Base-by-base conservation (phyloP, 35 echinoderm and acorn worm genomes). In the Hemicentrotus pulcherrimus region DNA sequence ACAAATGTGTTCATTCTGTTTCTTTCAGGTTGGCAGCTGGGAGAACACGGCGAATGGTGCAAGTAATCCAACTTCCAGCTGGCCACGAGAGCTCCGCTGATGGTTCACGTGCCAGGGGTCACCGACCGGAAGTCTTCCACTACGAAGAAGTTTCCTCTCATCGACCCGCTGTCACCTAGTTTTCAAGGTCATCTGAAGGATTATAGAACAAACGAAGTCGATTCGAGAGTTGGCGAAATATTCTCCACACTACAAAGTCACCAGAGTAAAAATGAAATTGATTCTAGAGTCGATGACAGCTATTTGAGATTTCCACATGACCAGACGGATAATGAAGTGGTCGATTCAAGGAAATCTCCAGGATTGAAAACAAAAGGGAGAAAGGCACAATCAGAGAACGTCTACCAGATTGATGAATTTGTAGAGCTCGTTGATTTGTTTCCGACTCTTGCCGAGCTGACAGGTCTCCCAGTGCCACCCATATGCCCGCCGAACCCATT, bases 31-130 rank as follows among this genome's bases (percentile, higher is more conserved):
- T 99, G 97, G 97, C 97, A 97, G 58, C 96, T 99, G 86, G 98
- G 98, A 86, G 98, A 99, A n/a, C 97, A 99, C 92, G 94, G 94
- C 2, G 97, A 97, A 86, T 99, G 96, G 89, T 91, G 96, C 31
- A 99, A 99, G 47, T 97, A 70, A n/a, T 96, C 95, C 31, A 99
- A 97, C 86, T 99, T 94, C 96, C 85, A 91, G 15, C 85, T 95
- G 6, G 96, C 98, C 15, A 99, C 98, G 1, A 95, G 95, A 47
- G 97, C 97, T 9, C 98, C 98, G 0, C 91, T 99, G 16, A 94
- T 99, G 11, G 28, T 99, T n/a, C 98, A 99, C 48, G 92, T 99
- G 15, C 98, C 98, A 60, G 98, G 98, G n/a, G 95, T 99, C 32
- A 99, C 98, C 9, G 32, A 95, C 85, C 46, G 22, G 65, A 30